These are phyloP conservation scores for Peromyscus attwateri DNA, from an alignment of 2,797 vertebrate species.

Conservation along the genomic window DNA sequence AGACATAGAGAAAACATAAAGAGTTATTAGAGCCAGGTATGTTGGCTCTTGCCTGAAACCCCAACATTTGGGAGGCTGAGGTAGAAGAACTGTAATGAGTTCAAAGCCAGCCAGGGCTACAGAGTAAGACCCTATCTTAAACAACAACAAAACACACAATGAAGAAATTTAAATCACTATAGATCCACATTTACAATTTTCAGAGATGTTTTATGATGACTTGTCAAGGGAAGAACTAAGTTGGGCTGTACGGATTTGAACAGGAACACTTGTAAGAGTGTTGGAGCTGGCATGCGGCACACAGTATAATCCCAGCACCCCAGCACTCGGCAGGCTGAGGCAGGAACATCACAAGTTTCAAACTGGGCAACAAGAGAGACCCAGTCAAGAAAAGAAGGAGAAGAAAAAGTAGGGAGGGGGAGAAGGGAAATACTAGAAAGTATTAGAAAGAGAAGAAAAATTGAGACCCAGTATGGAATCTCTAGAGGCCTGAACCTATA, in stretches of 20 bases:
- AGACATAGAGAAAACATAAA: background rate
- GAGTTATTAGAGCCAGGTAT: background rate
- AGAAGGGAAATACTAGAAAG: background rate
- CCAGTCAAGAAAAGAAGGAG: background rate
- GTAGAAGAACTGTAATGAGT: background rate
- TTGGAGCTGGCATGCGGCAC: background rate
- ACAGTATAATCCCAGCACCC: background rate
- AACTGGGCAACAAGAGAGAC: background rate
- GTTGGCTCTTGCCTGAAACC: background rate
- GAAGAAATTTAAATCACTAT: background rate
- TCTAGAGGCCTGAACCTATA: background rate
- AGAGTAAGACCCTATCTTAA: background rate
- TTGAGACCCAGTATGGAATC: background rate
- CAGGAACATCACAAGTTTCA: background rate
- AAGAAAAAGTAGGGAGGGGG: rapidly evolving
- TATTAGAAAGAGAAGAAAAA: background rate
- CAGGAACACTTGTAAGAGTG: background rate
- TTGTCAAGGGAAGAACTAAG: background rate
- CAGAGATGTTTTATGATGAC: background rate
- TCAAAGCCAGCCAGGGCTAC: background rate
- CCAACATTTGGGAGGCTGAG: background rate
- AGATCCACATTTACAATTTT: background rate
- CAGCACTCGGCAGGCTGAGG: background rate
- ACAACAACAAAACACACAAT: background rate
- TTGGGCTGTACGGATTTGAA: background rate